A percentile compares a stretch with the other conserved stretches of the same genome.
Evolutionary conservation across 2,113 vertebrate genomes (phyloP).

Genomic region (Hypanus sabinus): DNA sequence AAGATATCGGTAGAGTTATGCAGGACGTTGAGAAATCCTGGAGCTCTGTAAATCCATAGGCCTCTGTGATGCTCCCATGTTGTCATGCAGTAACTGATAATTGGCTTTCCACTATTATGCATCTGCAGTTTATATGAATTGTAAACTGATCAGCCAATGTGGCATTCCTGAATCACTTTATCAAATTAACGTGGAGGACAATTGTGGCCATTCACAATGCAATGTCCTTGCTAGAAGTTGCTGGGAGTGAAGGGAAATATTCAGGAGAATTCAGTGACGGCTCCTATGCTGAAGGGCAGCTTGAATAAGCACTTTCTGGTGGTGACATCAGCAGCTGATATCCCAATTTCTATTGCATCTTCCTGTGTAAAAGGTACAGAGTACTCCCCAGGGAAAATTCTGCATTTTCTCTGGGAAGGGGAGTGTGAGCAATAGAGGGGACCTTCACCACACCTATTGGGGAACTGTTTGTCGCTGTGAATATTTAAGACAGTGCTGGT

Average conservation of each 20-base stretch:
- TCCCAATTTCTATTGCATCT: neutral
- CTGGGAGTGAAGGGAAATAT: neutral
- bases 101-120: neutral
- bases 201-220: neutral
- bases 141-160: neutral
- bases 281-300: too few relatives aligned
- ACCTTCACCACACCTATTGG: too few relatives aligned
- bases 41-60: neutral
- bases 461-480: neutral
- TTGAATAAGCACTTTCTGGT: neutral
- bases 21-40: neutral
- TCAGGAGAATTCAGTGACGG: too few relatives aligned
- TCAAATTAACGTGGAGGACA: neutral
- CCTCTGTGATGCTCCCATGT: neutral
- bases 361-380: neutral
- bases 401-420: too few relatives aligned
- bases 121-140: neutral
- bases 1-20: neutral
- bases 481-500: neutral
- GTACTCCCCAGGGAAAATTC: neutral
- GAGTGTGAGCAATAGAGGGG: too few relatives aligned
- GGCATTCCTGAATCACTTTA: neutral
- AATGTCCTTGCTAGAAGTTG: neutral
- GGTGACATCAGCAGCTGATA: neutral
- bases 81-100: neutral